Percentiles rank a stretch among this genome's conserved stretches.
Conservation (phyloP, 1,140 invertebrate genomes). For the Aricia agestis region DNA sequence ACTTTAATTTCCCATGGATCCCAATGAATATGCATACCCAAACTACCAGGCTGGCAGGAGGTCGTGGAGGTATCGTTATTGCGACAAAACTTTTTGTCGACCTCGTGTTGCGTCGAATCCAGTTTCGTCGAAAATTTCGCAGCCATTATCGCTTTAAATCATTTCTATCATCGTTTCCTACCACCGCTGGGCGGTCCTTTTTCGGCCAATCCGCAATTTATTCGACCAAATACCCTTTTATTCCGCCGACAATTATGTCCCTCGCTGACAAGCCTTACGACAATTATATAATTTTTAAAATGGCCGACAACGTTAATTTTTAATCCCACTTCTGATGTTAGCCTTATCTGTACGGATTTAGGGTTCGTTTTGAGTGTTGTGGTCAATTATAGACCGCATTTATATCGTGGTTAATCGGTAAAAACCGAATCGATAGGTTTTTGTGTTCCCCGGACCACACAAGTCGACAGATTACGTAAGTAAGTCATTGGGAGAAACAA, state of each 20-base stretch:
- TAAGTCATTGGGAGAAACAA: slow-evolving; percentile 13
- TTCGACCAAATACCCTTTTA: slow-evolving; percentile 3
- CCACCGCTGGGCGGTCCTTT: slow-evolving; percentile 1
- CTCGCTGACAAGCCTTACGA: slow-evolving; percentile 8
- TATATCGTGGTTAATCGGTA: not conserved
- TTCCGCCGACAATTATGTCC: not conserved
- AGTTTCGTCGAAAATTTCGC: slow-evolving; percentile 4
- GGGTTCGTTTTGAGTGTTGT: not conserved
- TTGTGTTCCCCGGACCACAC: slow-evolving; percentile 8
- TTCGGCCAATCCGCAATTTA: not conserved
- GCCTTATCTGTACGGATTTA: not conserved
- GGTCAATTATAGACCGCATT: not conserved
- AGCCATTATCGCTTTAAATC: slow-evolving; percentile 9
- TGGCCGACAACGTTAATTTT: not conserved
- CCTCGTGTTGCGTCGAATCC: not conserved
- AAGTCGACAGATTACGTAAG: not conserved
- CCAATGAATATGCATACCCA: not conserved
- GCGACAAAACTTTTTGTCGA: not conserved
- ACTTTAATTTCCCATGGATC: not conserved
- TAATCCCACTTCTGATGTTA: not conserved
- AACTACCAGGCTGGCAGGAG: not conserved
- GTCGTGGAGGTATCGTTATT: not conserved
- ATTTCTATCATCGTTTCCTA: not conserved
- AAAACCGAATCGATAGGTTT: slow-evolving; percentile 15
- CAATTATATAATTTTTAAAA: slow-evolving; percentile 16